A percentile compares a stretch with the other conserved stretches of the same genome.
Conservation (phyloP, 1,140 invertebrate genomes). For the Drosophila tsacasi region DNA sequence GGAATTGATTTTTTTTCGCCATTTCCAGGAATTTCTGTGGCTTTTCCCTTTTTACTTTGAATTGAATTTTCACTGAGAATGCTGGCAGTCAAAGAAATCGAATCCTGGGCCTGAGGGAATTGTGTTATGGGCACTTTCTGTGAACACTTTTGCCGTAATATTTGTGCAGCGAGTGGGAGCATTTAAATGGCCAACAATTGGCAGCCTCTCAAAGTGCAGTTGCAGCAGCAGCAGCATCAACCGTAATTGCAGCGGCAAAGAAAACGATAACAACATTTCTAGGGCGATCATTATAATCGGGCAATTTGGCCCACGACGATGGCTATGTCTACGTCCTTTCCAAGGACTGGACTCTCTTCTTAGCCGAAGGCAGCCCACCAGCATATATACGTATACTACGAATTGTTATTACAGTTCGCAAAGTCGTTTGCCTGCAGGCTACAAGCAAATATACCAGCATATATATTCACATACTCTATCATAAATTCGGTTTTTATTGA, state of each 20-base stretch:
- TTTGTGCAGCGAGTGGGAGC: constrained; percentile 2
- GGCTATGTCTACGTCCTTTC: constrained; percentile 8
- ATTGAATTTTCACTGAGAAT: constrained; percentile 4
- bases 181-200: constrained; percentile 47
- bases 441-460: not conserved
- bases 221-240: constrained; percentile 5
- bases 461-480: constrained; percentile 24
- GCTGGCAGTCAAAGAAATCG: constrained; percentile 3
- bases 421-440: constrained; percentile 45
- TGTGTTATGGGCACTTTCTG: not conserved
- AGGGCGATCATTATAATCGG: constrained; percentile 70
- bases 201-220: constrained; percentile 49
- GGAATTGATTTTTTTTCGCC: not conserved
- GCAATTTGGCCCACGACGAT: constrained; percentile 50
- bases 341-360: constrained; percentile 23
- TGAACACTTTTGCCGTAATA: constrained; percentile 13
- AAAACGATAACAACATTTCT: constrained; percentile 47
- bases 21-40: constrained; percentile 1
- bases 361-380: constrained; percentile 10
- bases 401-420: constrained; percentile 57
- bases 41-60: not conserved
- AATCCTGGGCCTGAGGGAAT: constrained; percentile 11
- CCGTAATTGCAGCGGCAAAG: constrained; percentile 43
- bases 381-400: constrained; percentile 12
- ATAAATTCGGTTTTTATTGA: constrained; percentile 70